Base-by-base conservation (phyloP, 2,888 invertebrate species). In the Scaptomyza caliginosa region DNA sequence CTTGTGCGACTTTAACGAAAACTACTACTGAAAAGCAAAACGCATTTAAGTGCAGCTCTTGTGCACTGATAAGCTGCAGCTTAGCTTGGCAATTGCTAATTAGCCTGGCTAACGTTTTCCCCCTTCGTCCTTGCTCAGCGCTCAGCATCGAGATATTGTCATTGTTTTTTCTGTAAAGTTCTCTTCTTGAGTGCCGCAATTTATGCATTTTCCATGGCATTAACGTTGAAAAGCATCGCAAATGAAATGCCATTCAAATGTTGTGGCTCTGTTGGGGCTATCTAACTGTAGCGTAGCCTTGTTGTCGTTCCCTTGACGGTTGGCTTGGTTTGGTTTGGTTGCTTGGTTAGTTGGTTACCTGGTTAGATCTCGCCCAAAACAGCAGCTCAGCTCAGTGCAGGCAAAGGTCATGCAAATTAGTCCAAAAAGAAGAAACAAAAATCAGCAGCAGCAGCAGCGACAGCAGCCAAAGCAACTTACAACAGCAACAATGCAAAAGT, bases 131-230 rank as follows among this genome's bases (percentile, higher is more conserved):
- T 30, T 28, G 5, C 19, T 10, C 16, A 21, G 4, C 36, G 10
- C 24, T 7, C 32, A n/a, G 3, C 3, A 16, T 34, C 28, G 16
- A 39, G 34, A 52, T 36, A 54, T 59, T 57, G 39, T 60, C 76
- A 70, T 76, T 79, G 82, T 79, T 74, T 72, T 79, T 66, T 16
- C 63, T 49, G 64, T 66, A 68, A 28, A 67, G 56, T 69, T 79
- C 64, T 64, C 59, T 58, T 68, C 67, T 78, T 78, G 78, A 67
- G 63, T 72, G 65, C 80, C 70, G 68, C 77, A 81, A 80, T 81
- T 83, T 83, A 81, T 81, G 80, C 80, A 81, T 83, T 80, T 81
- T 81, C 84, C 80, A 77, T 81, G 69, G 81, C 68, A 84, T 83
- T 81, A 80, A 70, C 84, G 83, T 57, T 80, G 77, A 81, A 80